Evolutionary conservation across 2,113 vertebrate genomes (phyloP).

Genomic region (Actenoides hombroni): DNA sequence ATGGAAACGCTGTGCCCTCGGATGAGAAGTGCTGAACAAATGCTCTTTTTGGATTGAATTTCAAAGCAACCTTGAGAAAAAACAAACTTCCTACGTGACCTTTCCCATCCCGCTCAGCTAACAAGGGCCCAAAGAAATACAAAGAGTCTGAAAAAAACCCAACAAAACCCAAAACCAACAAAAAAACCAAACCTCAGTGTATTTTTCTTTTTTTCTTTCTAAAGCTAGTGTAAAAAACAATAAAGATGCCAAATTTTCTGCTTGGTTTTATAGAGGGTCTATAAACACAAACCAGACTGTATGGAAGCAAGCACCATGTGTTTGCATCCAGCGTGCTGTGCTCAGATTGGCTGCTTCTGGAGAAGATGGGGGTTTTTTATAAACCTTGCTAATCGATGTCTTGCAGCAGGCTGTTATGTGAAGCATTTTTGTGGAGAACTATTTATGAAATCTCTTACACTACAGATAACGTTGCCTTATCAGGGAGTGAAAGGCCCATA

Average conservation of each 20-base stretch:
- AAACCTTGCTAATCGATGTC: neutral
- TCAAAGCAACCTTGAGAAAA: conserved; percentile 45
- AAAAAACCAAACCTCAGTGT: neutral
- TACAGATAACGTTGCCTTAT: conserved; percentile 61
- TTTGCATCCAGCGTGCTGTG: neutral
- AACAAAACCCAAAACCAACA: too few relatives aligned
- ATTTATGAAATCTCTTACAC: conserved; percentile 66
- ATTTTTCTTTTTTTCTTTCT: neutral
- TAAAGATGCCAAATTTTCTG: conserved; percentile 56
- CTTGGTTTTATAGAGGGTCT: conserved; percentile 47
- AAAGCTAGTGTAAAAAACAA: conserved; percentile 29
- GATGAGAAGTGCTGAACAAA: conserved; percentile 54
- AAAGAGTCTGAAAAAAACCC: conserved; percentile 37
- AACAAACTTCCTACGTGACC: conserved; percentile 19
- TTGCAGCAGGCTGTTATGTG: conserved; percentile 23
- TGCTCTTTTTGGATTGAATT: conserved; percentile 41
- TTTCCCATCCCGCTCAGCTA: conserved; percentile 50
- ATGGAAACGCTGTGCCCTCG: conserved; percentile 55
- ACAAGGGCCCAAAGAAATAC: conserved; percentile 54
- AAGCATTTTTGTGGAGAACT: conserved; percentile 32
- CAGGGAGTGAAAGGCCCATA: neutral
- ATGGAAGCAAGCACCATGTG: conserved; percentile 45
- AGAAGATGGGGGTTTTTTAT: conserved; percentile 6
- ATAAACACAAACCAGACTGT: conserved; percentile 44
- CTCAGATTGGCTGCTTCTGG: conserved; percentile 24